Conservation (phyloP, 2,797 vertebrate species). For the Chiroxiphia lanceolata region DNA sequence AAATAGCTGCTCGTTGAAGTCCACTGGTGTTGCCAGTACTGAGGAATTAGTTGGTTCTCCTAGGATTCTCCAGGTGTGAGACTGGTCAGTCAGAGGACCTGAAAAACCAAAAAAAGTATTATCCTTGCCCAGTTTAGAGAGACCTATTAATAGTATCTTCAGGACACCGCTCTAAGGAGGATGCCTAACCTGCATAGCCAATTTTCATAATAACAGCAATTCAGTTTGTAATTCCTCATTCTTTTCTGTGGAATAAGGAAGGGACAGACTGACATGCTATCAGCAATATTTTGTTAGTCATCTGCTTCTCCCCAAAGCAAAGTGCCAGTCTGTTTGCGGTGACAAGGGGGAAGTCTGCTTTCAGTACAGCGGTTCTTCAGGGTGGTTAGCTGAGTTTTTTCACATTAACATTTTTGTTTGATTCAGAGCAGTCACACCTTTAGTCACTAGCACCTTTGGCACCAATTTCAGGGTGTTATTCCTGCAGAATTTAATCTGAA, state of each 20-base stretch:
- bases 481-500: background rate
- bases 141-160: background rate
- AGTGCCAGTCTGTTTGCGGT: background rate
- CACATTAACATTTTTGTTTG: background rate
- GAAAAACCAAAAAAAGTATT: background rate
- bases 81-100: conserved; percentile 36
- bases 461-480: background rate
- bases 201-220: background rate
- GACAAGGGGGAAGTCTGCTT: background rate
- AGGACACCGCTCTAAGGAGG: background rate
- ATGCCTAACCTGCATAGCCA: background rate
- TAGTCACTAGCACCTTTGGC: background rate
- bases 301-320: background rate
- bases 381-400: background rate
- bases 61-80: background rate
- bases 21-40: background rate
- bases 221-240: background rate
- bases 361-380: background rate
- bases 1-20: background rate
- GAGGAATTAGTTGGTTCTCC: conserved; percentile 35
- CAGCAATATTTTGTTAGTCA: background rate
- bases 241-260: background rate
- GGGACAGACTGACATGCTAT: background rate
- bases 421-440: background rate
- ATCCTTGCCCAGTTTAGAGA: background rate